phyloP scores from a whole-genome alignment of 2,888 invertebrate species.

The Orgyia antiqua region DNA sequence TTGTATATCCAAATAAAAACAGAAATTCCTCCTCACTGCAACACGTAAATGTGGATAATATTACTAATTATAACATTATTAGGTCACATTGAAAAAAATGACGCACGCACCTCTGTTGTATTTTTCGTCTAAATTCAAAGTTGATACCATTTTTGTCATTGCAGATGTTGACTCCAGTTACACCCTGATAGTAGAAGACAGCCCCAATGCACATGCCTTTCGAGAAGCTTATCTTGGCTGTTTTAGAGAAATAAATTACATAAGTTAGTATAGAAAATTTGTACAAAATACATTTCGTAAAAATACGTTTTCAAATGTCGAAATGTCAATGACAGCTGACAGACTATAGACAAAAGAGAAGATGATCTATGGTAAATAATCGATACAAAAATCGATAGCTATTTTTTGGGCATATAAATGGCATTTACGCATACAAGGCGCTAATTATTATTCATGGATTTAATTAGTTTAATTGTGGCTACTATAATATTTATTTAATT shows the following conservation, averaged over 20 bases:
- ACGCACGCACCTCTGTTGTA: constrained; percentile 62
- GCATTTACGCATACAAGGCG: too few relatives aligned
- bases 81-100: constrained; percentile 31
- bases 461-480: too few relatives aligned
- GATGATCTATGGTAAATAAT: constrained; percentile 58
- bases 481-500: too few relatives aligned
- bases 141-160: constrained; percentile 60
- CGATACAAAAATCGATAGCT: constrained; percentile 51
- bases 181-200: too few relatives aligned
- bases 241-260: constrained; percentile 31
- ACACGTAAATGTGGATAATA: constrained; percentile 24
- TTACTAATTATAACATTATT: constrained; percentile 15
- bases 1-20: constrained; percentile 87
- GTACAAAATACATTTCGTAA: constrained; percentile 49
- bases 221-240: constrained; percentile 9
- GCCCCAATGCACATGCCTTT: constrained; percentile 11
- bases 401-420: neutral
- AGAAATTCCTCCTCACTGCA: constrained; percentile 80
- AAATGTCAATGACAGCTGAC: constrained; percentile 74
- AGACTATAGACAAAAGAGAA: constrained; percentile 53
- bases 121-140: constrained; percentile 67
- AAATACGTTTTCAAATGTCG: constrained; percentile 54
- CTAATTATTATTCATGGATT: too few relatives aligned
- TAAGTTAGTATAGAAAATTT: constrained; percentile 39
- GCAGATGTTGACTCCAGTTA: too few relatives aligned